Percentiles rank a stretch among this genome's conserved stretches.
Conservation (phyloP, 2,113 vertebrate genomes). For the Martes martes region DNA sequence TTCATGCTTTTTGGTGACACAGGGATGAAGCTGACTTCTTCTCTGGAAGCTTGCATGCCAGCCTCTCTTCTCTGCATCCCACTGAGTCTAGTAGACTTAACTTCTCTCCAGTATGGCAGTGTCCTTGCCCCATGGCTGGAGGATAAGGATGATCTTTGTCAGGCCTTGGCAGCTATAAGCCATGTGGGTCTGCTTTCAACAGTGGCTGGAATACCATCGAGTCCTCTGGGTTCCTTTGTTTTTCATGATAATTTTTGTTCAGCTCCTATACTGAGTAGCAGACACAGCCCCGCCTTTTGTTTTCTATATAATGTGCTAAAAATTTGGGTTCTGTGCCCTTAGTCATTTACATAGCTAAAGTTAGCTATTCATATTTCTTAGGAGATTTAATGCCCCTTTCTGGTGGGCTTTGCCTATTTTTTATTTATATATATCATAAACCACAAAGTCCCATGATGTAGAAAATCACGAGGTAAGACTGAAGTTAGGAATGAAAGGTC, state of each 20-base stretch:
- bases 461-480: neutral
- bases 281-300: neutral
- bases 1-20: neutral
- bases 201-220: neutral
- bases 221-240: neutral
- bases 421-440: neutral
- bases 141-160: neutral
- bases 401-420: neutral
- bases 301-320: neutral
- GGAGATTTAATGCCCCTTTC: neutral
- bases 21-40: neutral
- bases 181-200: neutral
- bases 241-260: slow-evolving; percentile 46
- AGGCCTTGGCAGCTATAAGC: fast-evolving
- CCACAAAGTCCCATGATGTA: neutral
- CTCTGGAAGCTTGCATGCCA: neutral
- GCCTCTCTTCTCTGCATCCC: neutral
- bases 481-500: neutral
- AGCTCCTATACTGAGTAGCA: neutral
- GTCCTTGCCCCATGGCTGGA: neutral
- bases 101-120: neutral
- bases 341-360: neutral
- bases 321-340: neutral
- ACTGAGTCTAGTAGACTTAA: neutral
- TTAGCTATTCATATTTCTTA: neutral